Percentiles rank a stretch among this genome's conserved stretches.
Evolutionary conservation across 2,113 vertebrate genomes (phyloP).

Genomic region (Phalacrocorax brasilianus): DNA sequence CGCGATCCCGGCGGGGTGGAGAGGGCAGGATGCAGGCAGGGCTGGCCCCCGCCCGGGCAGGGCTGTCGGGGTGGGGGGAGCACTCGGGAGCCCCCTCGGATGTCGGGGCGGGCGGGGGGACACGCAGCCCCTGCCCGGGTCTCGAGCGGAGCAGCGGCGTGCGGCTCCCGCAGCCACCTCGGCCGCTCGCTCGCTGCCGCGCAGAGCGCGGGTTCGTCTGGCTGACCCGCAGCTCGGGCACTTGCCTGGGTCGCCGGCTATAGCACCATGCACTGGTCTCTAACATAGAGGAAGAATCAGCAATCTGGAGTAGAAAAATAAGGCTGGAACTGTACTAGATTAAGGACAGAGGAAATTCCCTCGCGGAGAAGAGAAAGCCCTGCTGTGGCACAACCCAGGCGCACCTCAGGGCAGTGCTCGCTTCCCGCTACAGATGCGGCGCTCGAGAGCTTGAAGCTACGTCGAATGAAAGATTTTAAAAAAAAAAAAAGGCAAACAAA

Average conservation of each 20-base stretch:
- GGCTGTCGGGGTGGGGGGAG: background rate
- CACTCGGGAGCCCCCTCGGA: background rate
- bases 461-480: background rate
- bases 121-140: background rate
- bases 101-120: background rate
- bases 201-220: background rate
- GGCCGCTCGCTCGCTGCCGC: background rate
- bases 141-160: background rate
- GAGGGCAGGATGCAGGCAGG: background rate
- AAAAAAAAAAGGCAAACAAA: no score
- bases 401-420: background rate
- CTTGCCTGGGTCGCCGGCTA: background rate
- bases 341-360: background rate
- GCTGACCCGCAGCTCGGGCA: background rate
- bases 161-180: background rate
- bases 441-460: background rate
- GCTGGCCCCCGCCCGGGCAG: rapidly evolving
- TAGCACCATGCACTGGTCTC: constrained; percentile 63
- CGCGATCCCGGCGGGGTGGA: no score
- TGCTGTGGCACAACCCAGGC: background rate
- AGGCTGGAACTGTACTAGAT: constrained; percentile 42
- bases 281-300: constrained; percentile 56
- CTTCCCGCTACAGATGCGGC: background rate
- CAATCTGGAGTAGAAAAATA: constrained; percentile 62
- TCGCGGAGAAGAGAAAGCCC: background rate